Base-by-base conservation (phyloP, 2,797 vertebrate genomes). In the Salmo trutta region DNA sequence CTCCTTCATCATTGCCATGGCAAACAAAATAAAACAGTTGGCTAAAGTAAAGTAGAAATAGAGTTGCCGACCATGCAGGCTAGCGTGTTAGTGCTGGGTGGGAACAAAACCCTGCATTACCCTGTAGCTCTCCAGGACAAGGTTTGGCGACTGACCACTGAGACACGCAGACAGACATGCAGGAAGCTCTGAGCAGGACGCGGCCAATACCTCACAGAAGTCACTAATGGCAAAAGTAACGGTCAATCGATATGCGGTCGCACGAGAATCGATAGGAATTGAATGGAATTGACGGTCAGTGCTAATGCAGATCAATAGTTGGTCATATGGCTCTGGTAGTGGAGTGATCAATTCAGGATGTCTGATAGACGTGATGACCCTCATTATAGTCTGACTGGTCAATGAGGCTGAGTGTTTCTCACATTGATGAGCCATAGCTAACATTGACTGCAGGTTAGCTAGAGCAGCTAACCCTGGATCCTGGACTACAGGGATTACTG, bases 181-280 rank as follows among this genome's bases (percentile, higher is more conserved):
- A 24, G 41, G 41, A 47, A 47, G 17, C 53, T 19, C 53, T 56
- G 73, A 81, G 77, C 52, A 59, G 79, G 81, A 80, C 81, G 64
- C 52, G 77, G 82, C 90, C 88, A 89, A 80, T 85, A 89, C 81
- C 71, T 73, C 80, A 14, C 41, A 52, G 69, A 21, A 24, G 33
- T 51, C 21, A 51, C 41, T 80, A 88, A 83, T 29, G 65, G 79
- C 75, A 62, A 73, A 3, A 41, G 81, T 91, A 88, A 90, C 84
- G 79, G 78, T 27, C 10, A 77, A 88, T 90, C 89, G 51, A 77
- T 75, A 83, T 77, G 54, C 0, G 41, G 41, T 47, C 10, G 10
- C 41, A 12, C 3, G 41, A 75, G 72, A 76, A 86, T 87, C 73
- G 59, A 88, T 86, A 1, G 78, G 72, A 53, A 85, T 81, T 0